phyloP scores from a whole-genome alignment of 1,140 invertebrate genomes.

The Yoshiicerus persimilis region DNA sequence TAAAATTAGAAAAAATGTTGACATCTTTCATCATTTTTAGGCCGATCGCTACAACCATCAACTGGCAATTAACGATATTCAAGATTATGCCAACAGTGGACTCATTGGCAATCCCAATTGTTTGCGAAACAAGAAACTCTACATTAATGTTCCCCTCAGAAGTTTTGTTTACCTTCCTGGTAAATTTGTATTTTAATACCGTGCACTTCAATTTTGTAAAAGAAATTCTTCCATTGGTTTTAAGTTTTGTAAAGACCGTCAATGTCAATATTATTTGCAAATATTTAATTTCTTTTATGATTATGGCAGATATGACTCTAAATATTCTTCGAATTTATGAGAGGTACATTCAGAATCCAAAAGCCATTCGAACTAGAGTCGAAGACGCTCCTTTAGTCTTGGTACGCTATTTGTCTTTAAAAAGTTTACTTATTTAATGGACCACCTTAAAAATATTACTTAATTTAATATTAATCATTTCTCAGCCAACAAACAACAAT shows the following conservation, averaged over 20 bases:
- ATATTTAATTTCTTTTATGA: neutral
- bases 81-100: neutral
- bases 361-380: neutral
- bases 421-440: neutral
- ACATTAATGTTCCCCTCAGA: conserved; percentile 1
- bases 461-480: neutral
- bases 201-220: too few relatives aligned
- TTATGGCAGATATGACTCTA: conserved; percentile 27
- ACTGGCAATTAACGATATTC: neutral
- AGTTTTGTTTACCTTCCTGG: conserved; percentile 16
- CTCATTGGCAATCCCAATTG: conserved; percentile 28
- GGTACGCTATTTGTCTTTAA: neutral
- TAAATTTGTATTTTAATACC: too few relatives aligned
- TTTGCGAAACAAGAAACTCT: neutral
- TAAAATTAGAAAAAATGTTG: too few relatives aligned
- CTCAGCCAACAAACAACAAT: conserved; percentile 13
- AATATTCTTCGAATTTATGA: conserved; percentile 2
- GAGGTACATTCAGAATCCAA: conserved; percentile 5
- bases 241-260: neutral
- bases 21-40: neutral
- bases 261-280: neutral
- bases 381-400: conserved; percentile 23
- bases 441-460: neutral
- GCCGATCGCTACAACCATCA: neutral
- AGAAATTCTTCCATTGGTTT: too few relatives aligned